Percentiles rank a stretch among this genome's conserved stretches.
phyloP scores from a whole-genome alignment of 92 coral and sea anemone species.

The Paramuricea clavata region DNA sequence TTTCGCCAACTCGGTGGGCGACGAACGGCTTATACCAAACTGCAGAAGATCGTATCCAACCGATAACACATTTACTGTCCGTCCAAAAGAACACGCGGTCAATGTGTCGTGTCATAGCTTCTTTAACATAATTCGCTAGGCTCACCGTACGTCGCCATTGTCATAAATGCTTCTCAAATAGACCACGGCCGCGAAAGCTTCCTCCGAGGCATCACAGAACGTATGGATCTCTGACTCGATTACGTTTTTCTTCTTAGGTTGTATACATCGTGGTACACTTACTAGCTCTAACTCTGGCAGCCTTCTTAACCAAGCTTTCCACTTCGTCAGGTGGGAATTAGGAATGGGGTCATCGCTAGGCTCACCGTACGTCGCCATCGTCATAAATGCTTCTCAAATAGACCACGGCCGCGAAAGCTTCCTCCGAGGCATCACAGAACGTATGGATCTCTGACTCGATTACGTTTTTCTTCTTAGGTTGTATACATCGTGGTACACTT shows the following conservation, averaged over 20 bases:
- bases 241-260: too few species aligned
- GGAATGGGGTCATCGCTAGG: conserved; percentile 63
- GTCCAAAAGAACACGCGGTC: conserved; percentile 59
- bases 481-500: conserved; percentile 28
- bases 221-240: too few species aligned
- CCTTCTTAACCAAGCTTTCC: too few species aligned
- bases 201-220: too few species aligned
- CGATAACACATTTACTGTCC: conserved; percentile 50
- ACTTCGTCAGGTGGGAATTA: too few species aligned
- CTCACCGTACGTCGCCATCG: conserved; percentile 46
- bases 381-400: conserved; percentile 55
- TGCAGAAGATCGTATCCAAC: conserved; percentile 37
- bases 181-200: too few species aligned
- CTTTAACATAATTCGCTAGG: conserved; percentile 57
- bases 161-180: too few species aligned
- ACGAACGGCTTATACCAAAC: conserved; percentile 48
- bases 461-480: conserved; percentile 8
- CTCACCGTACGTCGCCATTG: too few species aligned
- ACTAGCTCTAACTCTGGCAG: too few species aligned
- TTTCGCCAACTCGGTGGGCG: conserved; percentile 33
- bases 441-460: conserved; percentile 2
- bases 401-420: conserved; percentile 29
- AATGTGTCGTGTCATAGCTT: conserved; percentile 36
- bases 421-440: conserved; percentile 42
- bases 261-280: too few species aligned